Evolutionary conservation across 2,797 vertebrate species (phyloP), one percentile per base, ranked within the genome.

Genomic region (Phoeniculus purpureus): DNA sequence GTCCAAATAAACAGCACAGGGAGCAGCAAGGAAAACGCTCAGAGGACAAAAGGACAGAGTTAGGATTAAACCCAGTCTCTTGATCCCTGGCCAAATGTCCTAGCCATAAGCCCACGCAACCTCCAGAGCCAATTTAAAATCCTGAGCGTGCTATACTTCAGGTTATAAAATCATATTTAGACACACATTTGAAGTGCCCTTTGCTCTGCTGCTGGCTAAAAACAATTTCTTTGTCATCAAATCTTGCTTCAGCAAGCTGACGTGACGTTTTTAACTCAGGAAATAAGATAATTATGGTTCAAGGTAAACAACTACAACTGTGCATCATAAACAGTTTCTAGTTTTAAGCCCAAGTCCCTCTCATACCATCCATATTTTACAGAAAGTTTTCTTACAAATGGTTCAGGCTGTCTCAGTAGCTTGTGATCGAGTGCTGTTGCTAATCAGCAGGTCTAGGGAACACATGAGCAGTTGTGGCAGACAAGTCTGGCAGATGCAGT

Each of bases 271-370:
- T 93, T 89, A 93, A 91, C 66, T 84, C 90, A 86, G 94, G 94
- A 96, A 96, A 92, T 92, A 87, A 85, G 86, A 87, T 88, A 88
- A 95, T 93, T 94, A 94, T 16, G 84, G 82, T 85, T 89, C 67
- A 92, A 96, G 93, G 91, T 94, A 96, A 96, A 94, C 90, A 95
- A 87, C 79, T 94, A 93, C 81, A 94, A 84, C 73, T n/a, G 61
- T 54, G 74, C 84, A 89, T 82, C 81, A 81, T 29, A 89, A 90
- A 94, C 87, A 62, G 72, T 56, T 94, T 93, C 90, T 87, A 91
- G 87, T 81, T 94, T 94, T 83, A 92, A 92, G 71, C 71, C 84
- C 1, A 10, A 92, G 81, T 67, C 92, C 85, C 77, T 75, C 70
- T 66, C 80, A 74, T 74, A 26, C 87, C 83, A 60, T 47, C 89